Evolutionary conservation across 2,888 invertebrate genomes (phyloP), one percentile per base, ranked within the genome.

Genomic region (Nipponacmea schrenckii): DNA sequence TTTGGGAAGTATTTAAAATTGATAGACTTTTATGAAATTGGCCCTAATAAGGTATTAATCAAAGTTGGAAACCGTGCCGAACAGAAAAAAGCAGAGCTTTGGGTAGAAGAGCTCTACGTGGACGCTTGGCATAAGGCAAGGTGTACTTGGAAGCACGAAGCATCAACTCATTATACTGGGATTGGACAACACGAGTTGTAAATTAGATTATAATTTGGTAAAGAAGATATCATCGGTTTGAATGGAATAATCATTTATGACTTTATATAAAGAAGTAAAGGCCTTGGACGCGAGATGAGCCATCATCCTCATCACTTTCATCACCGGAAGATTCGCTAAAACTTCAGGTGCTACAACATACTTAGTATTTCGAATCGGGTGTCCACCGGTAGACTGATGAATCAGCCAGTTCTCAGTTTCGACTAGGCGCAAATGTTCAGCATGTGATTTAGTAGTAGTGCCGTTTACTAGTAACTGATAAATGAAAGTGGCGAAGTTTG

Each of bases 41-140:
- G 15, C 15, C 10, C 15, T 44, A n/a, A 66, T 45, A 10, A 8
- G 20, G 3, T n/a, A 24, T 17, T 45, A 48, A 45, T 66, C 66
- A n/a, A n/a, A 44, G 3, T 7, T 15, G 0, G 66, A 45, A 15
- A 66, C 66, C n/a, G 66, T 66, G 8, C 66, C 66, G 46, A 66
- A 66, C 2, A 66, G 46, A 31, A 45, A 66, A 66, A 66, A 26
- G 45, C 45, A 15, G 8, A 12, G 15, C 50, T 15, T n/a, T 50
- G 50, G 50, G 50, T 12, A 50, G 50, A n/a, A 50, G n/a, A n/a
- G 50, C 50, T 15, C 50, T 15, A n/a, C n/a, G 15, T 50, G 50
- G 15, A 50, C 50, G 50, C 14, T 50, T 50, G 5, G 4, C n/a
- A 5, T 50, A 12, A 12, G 5, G 5, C n/a, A 50, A 50, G 50